Evolutionary conservation across 2,797 vertebrate species (phyloP).

Genomic region (Anabacerthia variegaticeps): DNA sequence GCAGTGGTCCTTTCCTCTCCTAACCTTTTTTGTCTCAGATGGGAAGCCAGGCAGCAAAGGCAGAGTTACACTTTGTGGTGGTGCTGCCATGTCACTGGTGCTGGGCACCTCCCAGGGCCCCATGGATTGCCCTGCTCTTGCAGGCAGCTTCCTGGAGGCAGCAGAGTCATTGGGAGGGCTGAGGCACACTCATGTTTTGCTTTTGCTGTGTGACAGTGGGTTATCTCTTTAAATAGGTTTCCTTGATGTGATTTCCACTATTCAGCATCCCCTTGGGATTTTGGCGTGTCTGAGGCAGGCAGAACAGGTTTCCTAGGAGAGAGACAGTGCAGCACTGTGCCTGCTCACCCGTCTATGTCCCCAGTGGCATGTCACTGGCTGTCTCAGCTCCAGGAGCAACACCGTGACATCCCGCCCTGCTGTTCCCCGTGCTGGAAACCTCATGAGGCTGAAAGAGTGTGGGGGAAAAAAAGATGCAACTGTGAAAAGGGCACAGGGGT

Average conservation of each 20-base stretch:
- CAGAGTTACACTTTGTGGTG: neutral
- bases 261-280: neutral
- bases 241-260: neutral
- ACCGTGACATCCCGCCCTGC: neutral
- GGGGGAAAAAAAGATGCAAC: neutral
- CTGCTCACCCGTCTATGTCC: neutral
- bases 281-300: neutral
- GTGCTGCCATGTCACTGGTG: fast-evolving
- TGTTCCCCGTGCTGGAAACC: neutral
- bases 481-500: neutral
- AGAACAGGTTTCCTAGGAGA: neutral
- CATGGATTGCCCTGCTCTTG: fast-evolving
- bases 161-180: neutral
- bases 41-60: neutral
- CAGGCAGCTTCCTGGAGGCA: neutral
- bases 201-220: neutral
- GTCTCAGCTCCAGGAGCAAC: neutral
- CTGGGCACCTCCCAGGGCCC: neutral
- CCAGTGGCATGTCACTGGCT: neutral
- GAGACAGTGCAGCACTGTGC: fast-evolving
- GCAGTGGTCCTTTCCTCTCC: neutral
- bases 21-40: neutral
- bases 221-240: neutral
- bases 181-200: fast-evolving
- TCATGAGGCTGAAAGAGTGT: neutral